Percentiles rank a stretch among this genome's conserved stretches.
These are phyloP conservation scores for Gorsachius goisagi DNA, from an alignment of 2,113 vertebrate genomes.

Conservation along the genomic window DNA sequence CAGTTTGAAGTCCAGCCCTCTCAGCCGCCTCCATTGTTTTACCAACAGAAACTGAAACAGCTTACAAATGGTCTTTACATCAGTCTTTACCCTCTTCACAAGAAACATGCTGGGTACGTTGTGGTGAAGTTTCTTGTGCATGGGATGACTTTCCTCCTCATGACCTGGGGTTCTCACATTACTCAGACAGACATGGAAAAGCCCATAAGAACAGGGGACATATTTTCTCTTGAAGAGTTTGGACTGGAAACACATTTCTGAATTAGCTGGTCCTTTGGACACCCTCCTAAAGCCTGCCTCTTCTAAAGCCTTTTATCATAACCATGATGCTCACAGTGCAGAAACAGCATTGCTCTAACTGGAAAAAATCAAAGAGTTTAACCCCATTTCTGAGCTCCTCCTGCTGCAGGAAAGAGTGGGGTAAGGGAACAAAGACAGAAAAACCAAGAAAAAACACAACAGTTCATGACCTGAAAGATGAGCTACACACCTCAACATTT, in stretches of 20 bases:
- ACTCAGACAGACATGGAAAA: background rate
- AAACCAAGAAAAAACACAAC: accelerated
- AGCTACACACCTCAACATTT: background rate
- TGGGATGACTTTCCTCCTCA: background rate
- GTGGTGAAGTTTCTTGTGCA: background rate
- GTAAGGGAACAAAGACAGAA: background rate
- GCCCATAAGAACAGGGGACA: background rate
- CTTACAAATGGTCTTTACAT: background rate
- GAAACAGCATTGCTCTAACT: background rate
- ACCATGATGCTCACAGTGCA: background rate
- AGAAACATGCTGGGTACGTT: background rate
- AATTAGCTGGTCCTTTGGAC: background rate
- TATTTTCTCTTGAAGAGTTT: background rate
- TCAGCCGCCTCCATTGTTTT: background rate
- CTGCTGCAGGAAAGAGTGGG: background rate
- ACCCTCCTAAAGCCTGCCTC: background rate
- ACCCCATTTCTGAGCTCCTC: background rate
- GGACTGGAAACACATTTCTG: background rate
- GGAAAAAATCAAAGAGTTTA: background rate
- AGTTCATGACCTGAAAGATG: background rate
- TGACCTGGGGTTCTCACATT: background rate
- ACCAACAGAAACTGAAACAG: background rate
- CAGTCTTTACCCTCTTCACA: background rate
- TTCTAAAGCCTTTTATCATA: background rate
- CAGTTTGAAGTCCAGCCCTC: background rate